Conservation (phyloP, 2,113 vertebrate species). For the Syngnathus scovelli region DNA sequence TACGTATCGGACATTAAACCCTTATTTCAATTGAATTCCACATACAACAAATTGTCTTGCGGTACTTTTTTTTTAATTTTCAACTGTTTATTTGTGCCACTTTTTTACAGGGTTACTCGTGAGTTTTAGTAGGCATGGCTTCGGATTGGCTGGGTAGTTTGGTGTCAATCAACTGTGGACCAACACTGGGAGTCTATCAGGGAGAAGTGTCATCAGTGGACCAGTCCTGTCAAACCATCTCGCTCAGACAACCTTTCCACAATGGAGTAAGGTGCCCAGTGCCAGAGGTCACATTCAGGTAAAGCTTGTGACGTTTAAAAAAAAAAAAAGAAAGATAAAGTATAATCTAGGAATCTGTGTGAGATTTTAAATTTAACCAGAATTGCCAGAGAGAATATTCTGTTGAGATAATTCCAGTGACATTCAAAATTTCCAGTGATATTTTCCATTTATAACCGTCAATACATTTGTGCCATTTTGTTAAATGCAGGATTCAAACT, state of each 20-base stretch:
- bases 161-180: constrained; percentile 94
- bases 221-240: constrained; percentile 93
- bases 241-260: constrained; percentile 89
- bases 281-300: constrained; percentile 98
- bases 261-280: constrained; percentile 95
- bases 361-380: too few species aligned
- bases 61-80: not conserved
- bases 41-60: not conserved
- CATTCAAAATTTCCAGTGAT: too few species aligned
- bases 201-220: constrained; percentile 92
- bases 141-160: constrained; percentile 92
- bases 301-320: constrained; percentile 11
- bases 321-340: too few species aligned
- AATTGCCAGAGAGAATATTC: too few species aligned
- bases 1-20: not conserved
- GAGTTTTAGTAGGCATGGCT: constrained; percentile 73
- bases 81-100: not conserved
- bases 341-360: too few species aligned
- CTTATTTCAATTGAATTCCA: not conserved
- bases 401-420: too few species aligned
- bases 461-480: too few species aligned
- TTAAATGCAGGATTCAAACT: too few species aligned
- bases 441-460: too few species aligned
- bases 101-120: not conserved
- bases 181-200: constrained; percentile 91